Evolutionary conservation across 2,113 vertebrate species (phyloP).

Genomic region (Chaetorhynchus papuensis): DNA sequence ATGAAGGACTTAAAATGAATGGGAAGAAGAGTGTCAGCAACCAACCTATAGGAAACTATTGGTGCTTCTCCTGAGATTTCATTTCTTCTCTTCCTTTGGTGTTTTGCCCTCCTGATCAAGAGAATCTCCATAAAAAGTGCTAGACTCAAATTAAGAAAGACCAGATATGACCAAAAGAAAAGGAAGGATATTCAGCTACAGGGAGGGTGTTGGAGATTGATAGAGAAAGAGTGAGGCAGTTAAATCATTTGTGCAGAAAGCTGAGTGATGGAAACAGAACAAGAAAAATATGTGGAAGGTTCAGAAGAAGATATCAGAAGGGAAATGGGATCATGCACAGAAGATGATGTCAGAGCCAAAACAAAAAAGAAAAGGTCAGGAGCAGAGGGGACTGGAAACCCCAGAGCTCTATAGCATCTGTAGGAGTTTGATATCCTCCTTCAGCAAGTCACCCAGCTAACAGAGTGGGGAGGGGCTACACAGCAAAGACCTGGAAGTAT

Average conservation of each 20-base stretch:
- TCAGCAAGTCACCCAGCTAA: not conserved
- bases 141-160: not conserved
- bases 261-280: not conserved
- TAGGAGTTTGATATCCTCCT: not conserved
- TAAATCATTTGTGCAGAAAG: not conserved
- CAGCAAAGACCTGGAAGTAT: not conserved
- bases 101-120: not conserved
- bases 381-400: not conserved
- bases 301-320: not conserved
- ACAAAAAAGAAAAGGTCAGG: not conserved
- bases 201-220: not conserved
- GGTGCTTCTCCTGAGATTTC: not conserved
- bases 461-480: rapidly evolving
- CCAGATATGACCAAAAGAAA: not conserved
- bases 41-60: not conserved
- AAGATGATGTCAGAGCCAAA: not conserved
- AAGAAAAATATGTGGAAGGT: not conserved
- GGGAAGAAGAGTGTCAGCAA: not conserved
- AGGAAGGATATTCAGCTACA: not conserved
- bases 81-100: not conserved
- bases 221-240: not conserved
- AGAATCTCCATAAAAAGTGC: not conserved
- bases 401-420: not conserved
- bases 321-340: not conserved
- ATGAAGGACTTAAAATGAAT: not conserved